Evolutionary conservation across 2,113 vertebrate genomes (phyloP).

Genomic region (Myrmecophaga tridactyla): DNA sequence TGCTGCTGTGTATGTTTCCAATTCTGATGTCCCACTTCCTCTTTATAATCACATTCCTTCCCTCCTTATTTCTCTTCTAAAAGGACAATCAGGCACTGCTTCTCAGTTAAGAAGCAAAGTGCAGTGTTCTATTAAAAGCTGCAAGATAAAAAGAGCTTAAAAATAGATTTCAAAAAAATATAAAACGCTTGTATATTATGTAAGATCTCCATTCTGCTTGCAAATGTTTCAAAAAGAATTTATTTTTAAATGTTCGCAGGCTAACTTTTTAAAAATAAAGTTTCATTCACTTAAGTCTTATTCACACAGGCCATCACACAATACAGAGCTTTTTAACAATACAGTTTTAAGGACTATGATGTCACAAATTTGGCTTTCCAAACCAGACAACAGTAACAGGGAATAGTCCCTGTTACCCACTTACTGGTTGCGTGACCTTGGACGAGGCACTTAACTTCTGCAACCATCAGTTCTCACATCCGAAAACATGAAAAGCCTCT

Average conservation of each 20-base stretch:
- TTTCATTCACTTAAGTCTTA: constrained; percentile 5
- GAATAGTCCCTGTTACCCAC: background rate
- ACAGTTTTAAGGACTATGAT: background rate
- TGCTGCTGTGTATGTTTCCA: constrained; percentile 76
- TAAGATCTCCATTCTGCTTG: background rate
- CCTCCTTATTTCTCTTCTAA: background rate
- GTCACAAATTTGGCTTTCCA: background rate
- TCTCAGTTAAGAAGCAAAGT: constrained; percentile 24
- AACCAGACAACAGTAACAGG: too few species aligned
- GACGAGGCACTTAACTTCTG: background rate
- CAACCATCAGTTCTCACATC: background rate
- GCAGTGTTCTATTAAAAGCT: background rate
- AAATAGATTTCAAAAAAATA: background rate
- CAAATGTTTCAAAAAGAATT: background rate
- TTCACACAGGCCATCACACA: background rate
- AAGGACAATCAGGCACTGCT: constrained; percentile 15
- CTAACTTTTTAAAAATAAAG: constrained; percentile 31
- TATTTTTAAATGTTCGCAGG: constrained; percentile 42
- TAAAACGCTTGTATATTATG: background rate
- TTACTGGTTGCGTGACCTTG: background rate
- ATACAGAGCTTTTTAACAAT: background rate
- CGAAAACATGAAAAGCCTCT: background rate
- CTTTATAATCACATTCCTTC: constrained; percentile 64
- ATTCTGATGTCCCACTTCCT: constrained; percentile 80
- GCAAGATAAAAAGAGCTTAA: constrained; percentile 37